These are phyloP conservation scores for Spodoptera littoralis DNA, from an alignment of 2,888 invertebrate genomes.

Conservation along the genomic window DNA sequence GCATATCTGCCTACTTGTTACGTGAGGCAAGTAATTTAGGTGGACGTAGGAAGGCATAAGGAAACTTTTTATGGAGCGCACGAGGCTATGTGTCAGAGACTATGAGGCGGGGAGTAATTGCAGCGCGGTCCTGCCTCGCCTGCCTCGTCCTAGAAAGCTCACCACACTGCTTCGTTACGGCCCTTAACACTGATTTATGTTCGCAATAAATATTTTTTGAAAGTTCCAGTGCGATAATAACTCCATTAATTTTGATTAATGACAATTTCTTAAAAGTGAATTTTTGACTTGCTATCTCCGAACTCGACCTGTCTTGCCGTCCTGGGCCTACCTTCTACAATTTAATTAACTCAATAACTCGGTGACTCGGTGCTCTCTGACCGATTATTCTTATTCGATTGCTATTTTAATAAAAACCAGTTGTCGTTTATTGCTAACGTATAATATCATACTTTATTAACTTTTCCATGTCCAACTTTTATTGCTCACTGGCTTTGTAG, in stretches of 20 bases:
- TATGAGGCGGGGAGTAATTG: constrained; percentile 64
- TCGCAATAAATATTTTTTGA: constrained; percentile 87
- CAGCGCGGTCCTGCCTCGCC: constrained; percentile 70
- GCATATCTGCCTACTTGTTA: constrained; percentile 50
- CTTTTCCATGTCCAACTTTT: constrained; percentile 32
- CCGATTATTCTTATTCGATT: constrained; percentile 79
- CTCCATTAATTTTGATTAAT: constrained; percentile 89
- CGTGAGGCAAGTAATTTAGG: constrained; percentile 53
- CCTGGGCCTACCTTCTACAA: constrained; percentile 74
- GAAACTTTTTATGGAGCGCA: constrained; percentile 49
- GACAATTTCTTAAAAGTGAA: constrained; percentile 87
- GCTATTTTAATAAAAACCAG: constrained; percentile 62
- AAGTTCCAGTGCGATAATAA: constrained; percentile 88
- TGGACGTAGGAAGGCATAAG: constrained; percentile 50
- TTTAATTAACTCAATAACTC: constrained; percentile 73
- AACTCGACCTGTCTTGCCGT: constrained; percentile 72
- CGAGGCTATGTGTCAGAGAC: constrained; percentile 47
- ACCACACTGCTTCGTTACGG: constrained; percentile 81
- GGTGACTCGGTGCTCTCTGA: constrained; percentile 67
- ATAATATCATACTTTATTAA: background rate
- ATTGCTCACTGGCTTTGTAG: constrained; percentile 16
- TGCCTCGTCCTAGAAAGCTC: constrained; percentile 85
- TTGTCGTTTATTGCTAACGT: constrained; percentile 43
- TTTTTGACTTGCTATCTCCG: constrained; percentile 68
- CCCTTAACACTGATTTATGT: constrained; percentile 88